Percentiles rank a stretch among this genome's conserved stretches.
phyloP scores from a whole-genome alignment of 2,888 invertebrate genomes.

The Cordilura impudica region DNA sequence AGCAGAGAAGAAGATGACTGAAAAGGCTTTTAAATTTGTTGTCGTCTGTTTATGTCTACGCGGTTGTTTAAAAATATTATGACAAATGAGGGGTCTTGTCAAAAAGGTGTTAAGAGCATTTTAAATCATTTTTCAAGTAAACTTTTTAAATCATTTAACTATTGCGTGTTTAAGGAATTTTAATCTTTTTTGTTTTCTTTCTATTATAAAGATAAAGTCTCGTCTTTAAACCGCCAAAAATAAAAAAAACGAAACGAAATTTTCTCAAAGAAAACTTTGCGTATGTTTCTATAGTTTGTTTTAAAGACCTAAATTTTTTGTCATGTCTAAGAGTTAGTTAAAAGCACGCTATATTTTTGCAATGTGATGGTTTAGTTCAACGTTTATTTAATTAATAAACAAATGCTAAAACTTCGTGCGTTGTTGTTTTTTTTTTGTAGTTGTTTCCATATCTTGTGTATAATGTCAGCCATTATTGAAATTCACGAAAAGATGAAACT shows the following conservation, averaged over 20 bases:
- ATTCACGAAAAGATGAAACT: slow-evolving; percentile 6
- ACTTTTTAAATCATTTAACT: slow-evolving; percentile 29
- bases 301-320: slow-evolving; percentile 34
- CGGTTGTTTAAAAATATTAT: slow-evolving; percentile 42
- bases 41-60: slow-evolving; percentile 37
- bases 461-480: slow-evolving; percentile 32
- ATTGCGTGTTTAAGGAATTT: slow-evolving; percentile 52
- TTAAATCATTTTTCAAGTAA: slow-evolving; percentile 54
- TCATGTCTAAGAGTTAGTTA: not conserved
- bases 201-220: not conserved
- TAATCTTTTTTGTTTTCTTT: not conserved
- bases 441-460: slow-evolving; percentile 34
- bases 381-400: slow-evolving; percentile 55
- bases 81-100: slow-evolving; percentile 66
- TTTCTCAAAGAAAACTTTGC: slow-evolving; percentile 29
- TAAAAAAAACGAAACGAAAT: not conserved
- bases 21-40: slow-evolving; percentile 19
- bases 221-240: slow-evolving; percentile 7
- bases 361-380: slow-evolving; percentile 7
- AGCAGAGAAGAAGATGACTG: not conserved
- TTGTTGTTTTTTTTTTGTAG: slow-evolving; percentile 32
- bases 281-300: slow-evolving; percentile 7
- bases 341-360: slow-evolving; percentile 30
- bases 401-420: slow-evolving; percentile 46
- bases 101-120: slow-evolving; percentile 67